Evolutionary conservation across 2,888 invertebrate genomes (phyloP), one percentile per base, ranked within the genome.

Genomic region (Hofmannophila pseudospretella): DNA sequence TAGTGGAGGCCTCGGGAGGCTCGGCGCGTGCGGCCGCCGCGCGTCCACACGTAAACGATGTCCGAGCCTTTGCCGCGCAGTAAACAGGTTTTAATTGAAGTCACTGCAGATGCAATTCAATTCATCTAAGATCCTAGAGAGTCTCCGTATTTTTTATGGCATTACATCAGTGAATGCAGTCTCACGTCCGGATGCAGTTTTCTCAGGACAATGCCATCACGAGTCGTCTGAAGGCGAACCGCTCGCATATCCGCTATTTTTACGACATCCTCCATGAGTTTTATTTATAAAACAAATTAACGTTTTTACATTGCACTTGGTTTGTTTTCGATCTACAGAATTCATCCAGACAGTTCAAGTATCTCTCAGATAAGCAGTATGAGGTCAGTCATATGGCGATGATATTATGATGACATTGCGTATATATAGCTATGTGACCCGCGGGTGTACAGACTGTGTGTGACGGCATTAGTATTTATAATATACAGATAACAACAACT

Each of bases 31-130:
- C 10, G 9, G 10, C 7, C 23, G 30, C 9, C 20, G 23, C 23
- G 23, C 14, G 61, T 67, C 67, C 66, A 59, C 70, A 69, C 71
- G 76, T 73, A 71, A 75, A 74, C 77, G 73, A 68, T 65, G 67
- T 64, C 54, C 51, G 38, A 45, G 45, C 41, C 45, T 51, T 22
- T 50, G 51, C 51, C 35, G 46, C 50, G 52, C 49, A 51, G 50
- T 39, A 62, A 70, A 72, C 71, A 58, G 63, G 71, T 71, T 72
- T 47, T 47, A 49, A 49, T 47, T 40, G 44, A 53, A 46, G 47
- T 3, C 10, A 9, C 41, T 46, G 51, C 44, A 3, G 7, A 23
- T 57, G 54, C 51, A 58, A 55, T 55, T 58, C 46, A 63, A 64
- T 65, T 49, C 57, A 57, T 38, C 51, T 54, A 45, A 70, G 49